Conservation (phyloP, 2,113 vertebrate species). For the Limnothrissa miodon region DNA sequence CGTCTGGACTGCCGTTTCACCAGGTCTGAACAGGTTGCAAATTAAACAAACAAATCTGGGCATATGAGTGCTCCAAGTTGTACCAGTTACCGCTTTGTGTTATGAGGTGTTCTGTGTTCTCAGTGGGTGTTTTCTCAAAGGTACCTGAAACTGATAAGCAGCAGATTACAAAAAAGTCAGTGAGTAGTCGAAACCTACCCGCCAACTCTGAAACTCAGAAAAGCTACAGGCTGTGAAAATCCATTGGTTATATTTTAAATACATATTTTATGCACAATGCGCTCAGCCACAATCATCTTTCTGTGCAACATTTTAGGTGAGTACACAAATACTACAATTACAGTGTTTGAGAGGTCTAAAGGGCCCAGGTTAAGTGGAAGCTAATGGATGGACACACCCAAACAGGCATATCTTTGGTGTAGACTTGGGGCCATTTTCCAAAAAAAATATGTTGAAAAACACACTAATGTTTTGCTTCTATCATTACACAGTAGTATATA, state of each 20-base stretch:
- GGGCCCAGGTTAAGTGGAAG: not conserved
- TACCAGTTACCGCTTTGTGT: constrained; percentile 5
- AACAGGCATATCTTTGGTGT: not conserved
- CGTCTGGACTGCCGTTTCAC: not conserved
- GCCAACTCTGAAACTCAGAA: not conserved
- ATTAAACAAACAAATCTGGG: constrained; percentile 2
- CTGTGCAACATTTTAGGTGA: constrained; percentile 11
- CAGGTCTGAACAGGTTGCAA: not conserved
- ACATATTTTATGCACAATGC: not conserved
- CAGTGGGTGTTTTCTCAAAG: constrained; percentile 29
- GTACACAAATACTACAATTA: not conserved
- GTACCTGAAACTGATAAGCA: not conserved
- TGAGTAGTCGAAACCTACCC: not conserved
- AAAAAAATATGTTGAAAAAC: not conserved
- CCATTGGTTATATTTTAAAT: not conserved
- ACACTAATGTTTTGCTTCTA: not conserved
- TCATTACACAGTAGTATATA: not conserved
- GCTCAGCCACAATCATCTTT: not conserved
- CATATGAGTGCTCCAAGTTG: not conserved
- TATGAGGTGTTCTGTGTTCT: constrained; percentile 55
- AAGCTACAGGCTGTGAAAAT: not conserved
- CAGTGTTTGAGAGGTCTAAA: not conserved
- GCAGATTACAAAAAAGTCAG: not conserved
- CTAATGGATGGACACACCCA: not conserved
- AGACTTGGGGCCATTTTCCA: not conserved